A percentile compares a stretch with the other conserved stretches of the same genome.
Evolutionary conservation across 2,797 vertebrate genomes (phyloP).

Genomic region (Chelon labrosus): DNA sequence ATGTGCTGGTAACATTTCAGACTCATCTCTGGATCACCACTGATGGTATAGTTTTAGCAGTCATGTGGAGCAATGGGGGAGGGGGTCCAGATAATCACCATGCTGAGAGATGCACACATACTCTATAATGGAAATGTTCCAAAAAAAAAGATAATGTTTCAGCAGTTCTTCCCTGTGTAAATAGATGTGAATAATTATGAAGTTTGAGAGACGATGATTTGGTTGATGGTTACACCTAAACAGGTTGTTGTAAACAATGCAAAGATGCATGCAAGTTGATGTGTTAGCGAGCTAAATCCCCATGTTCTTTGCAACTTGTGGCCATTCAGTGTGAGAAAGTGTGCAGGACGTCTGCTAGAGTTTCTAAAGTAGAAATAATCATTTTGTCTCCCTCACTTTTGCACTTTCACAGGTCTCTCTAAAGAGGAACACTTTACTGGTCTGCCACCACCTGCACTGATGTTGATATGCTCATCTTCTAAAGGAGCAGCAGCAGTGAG

Average conservation of each 20-base stretch:
- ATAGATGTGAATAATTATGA: too few species aligned
- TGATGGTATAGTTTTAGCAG: constrained; percentile 23
- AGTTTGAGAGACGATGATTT: too few species aligned
- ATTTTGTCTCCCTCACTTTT: constrained; percentile 3
- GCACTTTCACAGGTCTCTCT: background rate
- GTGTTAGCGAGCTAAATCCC: constrained; percentile 2
- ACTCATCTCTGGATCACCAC: constrained; percentile 20
- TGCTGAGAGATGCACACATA: background rate
- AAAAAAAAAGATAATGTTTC: background rate
- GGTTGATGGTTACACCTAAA: background rate
- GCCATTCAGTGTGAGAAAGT: constrained; percentile 9
- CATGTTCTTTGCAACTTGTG: background rate
- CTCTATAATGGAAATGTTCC: background rate
- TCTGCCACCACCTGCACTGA: background rate
- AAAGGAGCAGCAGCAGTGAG: background rate
- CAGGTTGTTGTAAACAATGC: background rate
- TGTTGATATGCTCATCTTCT: constrained; percentile 1
- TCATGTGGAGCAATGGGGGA: background rate
- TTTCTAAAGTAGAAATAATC: constrained; percentile 17
- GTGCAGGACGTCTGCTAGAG: constrained; percentile 12
- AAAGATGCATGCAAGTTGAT: background rate
- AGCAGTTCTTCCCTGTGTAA: too few species aligned
- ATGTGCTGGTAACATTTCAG: constrained; percentile 41
- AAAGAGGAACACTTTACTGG: background rate
- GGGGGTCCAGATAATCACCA: constrained; percentile 10